phyloP scores from a whole-genome alignment of 2,113 vertebrate species.

The Lethenteron camtschaticum region DNA sequence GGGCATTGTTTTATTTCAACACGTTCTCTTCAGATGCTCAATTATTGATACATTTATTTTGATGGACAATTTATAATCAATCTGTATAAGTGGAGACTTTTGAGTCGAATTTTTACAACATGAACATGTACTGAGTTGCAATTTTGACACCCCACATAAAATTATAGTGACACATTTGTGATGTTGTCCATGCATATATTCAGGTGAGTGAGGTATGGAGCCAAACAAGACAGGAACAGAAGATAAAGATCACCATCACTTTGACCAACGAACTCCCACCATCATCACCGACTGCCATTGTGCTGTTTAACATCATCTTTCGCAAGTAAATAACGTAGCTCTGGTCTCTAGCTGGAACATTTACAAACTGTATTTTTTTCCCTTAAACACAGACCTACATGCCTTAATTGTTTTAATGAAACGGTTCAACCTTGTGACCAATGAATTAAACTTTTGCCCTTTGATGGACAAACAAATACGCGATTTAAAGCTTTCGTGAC shows the following conservation, averaged over 20 bases:
- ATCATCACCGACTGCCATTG: conserved; percentile 18
- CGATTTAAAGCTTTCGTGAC: neutral
- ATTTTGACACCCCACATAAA: too few relatives aligned
- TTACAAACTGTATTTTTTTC: neutral
- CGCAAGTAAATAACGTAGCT: conserved; percentile 18
- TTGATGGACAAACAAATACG: neutral
- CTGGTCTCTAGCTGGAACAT: neutral
- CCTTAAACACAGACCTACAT: neutral
- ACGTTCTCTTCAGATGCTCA: too few relatives aligned
- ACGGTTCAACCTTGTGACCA: neutral
- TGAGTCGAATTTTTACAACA: too few relatives aligned
- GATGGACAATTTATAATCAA: too few relatives aligned
- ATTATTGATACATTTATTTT: too few relatives aligned
- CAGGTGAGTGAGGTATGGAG: conserved; percentile 20
- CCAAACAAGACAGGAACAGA: conserved; percentile 15
- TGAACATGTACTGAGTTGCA: too few relatives aligned
- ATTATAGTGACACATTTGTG: too few relatives aligned
- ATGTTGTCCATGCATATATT: neutral
- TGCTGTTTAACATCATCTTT: conserved; percentile 22
- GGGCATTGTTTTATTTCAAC: too few relatives aligned
- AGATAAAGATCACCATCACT: conserved; percentile 18
- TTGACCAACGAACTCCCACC: conserved; percentile 14
- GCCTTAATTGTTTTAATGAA: neutral
- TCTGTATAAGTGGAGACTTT: too few relatives aligned
- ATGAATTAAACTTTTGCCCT: neutral